Base-by-base conservation (phyloP, 2,113 vertebrate genomes). In the Hyla sarda region DNA sequence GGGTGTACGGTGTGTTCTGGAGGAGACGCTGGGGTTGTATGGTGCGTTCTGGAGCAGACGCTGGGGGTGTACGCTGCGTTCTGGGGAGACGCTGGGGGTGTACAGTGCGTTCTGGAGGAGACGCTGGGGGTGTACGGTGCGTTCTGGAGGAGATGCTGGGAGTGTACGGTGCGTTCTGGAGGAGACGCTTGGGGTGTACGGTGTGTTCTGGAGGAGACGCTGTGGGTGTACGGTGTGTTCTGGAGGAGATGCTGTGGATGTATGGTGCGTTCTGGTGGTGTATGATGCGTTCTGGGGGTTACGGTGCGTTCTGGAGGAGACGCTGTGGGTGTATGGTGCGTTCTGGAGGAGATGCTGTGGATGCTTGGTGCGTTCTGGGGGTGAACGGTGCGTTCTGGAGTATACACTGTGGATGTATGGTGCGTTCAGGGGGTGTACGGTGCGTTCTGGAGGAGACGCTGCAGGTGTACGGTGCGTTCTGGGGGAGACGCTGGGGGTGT, bases 281-380 rank as follows among this genome's bases (percentile, higher is more conserved):
- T 99, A 97, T 85, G 97, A 97, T 99, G 89, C 4, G 28, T 37
- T 28, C 3, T 94, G 90, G 62, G 0, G 74, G 9, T 41, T 8
- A 41, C 8, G 41, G n/a, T n/a, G n/a, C n/a, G n/a, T n/a, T n/a
- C n/a, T n/a, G n/a, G n/a, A n/a, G n/a, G n/a, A n/a, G n/a, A n/a
- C n/a, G 80, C 94, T 97, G 54, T 93, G 91, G 76, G 89, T 93
- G 3, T 99, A 97, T 85, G 97, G 97, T 99, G 89, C 4, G 28
- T 37, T 28, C 3, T 94, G 90, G 62, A 0, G 74, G 9, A n/a
- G n/a, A n/a, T n/a, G n/a, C n/a, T n/a, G n/a, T n/a, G n/a, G n/a
- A n/a, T n/a, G n/a, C n/a, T n/a, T n/a, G n/a, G n/a, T 41, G 8
- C 41, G 8, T 41, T 3, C 94, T 97, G 54, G 93, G 91, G 76